These are phyloP conservation scores for Reticulitermes lucifugus DNA, from an alignment of 2,888 invertebrate genomes.

Conservation along the genomic window DNA sequence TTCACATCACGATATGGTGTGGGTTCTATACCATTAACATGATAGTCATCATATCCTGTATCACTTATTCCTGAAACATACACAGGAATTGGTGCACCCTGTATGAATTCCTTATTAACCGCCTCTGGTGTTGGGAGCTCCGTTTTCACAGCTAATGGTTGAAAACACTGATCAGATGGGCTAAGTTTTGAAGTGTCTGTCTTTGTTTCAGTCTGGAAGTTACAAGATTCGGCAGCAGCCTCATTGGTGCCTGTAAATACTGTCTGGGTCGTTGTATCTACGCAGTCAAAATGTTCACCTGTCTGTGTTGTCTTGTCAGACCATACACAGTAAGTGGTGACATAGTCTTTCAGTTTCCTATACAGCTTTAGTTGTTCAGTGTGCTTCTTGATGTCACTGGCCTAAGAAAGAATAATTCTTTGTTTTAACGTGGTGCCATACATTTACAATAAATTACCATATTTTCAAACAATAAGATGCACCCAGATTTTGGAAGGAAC, in stretches of 20 bases:
- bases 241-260: background rate
- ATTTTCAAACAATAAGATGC: too few species aligned
- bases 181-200: background rate
- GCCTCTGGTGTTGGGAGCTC: background rate
- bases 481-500: too few species aligned
- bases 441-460: too few species aligned
- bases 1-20: background rate
- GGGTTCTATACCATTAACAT: constrained; percentile 15
- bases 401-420: constrained; percentile 17
- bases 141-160: background rate
- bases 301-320: background rate
- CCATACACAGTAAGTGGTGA: background rate
- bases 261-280: constrained; percentile 11
- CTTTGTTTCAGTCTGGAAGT: background rate
- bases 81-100: constrained; percentile 29
- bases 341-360: constrained; percentile 10
- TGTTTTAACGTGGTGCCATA: background rate
- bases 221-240: background rate
- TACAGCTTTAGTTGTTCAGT: constrained; percentile 22
- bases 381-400: constrained; percentile 27
- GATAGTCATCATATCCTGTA: background rate
- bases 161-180: background rate
- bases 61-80: constrained; percentile 22
- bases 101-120: background rate
- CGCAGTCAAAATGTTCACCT: background rate